Percentiles rank a stretch among this genome's conserved stretches.
These are phyloP conservation scores for Rhagoletis pomonella DNA, from an alignment of 1,140 invertebrate genomes.

Conservation along the genomic window DNA sequence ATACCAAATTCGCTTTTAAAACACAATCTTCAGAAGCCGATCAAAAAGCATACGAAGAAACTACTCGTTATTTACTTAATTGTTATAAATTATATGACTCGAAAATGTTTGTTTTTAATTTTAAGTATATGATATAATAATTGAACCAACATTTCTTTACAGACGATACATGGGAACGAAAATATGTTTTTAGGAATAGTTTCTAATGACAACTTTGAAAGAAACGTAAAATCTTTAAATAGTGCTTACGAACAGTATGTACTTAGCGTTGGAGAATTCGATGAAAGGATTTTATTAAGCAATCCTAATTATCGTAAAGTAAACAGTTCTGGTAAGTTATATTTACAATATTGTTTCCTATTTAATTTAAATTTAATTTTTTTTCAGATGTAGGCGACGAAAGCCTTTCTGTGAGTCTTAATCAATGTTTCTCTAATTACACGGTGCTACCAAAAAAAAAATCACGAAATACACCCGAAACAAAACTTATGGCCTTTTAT, in stretches of 20 bases:
- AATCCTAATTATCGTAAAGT: slow-evolving; percentile 63
- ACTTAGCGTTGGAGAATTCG: slow-evolving; percentile 94
- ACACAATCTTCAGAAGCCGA: no score
- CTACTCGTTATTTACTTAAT: no score
- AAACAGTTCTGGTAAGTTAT: slow-evolving; percentile 38
- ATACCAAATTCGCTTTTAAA: no score
- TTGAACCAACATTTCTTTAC: not conserved
- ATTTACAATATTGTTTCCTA: not conserved
- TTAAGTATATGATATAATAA: not conserved
- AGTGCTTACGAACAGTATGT: slow-evolving; percentile 94
- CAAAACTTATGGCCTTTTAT: no score
- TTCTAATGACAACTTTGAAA: slow-evolving; percentile 83
- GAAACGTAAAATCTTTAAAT: slow-evolving; percentile 89
- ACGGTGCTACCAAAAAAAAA: no score
- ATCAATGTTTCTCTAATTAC: not conserved
- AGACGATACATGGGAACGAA: slow-evolving; percentile 73
- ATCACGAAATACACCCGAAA: no score
- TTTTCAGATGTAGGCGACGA: slow-evolving; percentile 23
- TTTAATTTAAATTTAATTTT: not conserved
- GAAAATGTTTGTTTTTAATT: no score
- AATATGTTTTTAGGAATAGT: slow-evolving; percentile 82
- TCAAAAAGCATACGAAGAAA: no score
- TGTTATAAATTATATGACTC: no score
- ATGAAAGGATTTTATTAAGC: slow-evolving; percentile 95
- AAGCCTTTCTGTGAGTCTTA: slow-evolving; percentile 53